Evolutionary conservation across 2,888 invertebrate species (phyloP), one percentile per base, ranked within the genome.

Genomic region (Platypus cylindrus): DNA sequence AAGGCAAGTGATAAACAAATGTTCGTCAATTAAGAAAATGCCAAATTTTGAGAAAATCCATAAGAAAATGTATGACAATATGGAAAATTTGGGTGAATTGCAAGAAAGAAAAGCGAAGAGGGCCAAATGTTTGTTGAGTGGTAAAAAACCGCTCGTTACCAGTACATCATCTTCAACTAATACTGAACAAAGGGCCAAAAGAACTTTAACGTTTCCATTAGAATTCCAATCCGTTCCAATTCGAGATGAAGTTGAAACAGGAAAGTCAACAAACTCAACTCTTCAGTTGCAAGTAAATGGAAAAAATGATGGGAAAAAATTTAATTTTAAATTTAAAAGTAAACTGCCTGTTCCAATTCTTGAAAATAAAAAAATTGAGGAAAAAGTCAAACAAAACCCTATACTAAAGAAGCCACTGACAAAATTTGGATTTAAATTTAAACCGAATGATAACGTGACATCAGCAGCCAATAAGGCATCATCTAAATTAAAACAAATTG

Each of bases 21-120:
- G 11, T 9, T 13, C 7, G 7, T 12, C 3, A 28, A 9, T 17
- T n/a, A n/a, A n/a, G n/a, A 74, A 71, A 59, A 56, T 77, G 52
- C 81, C 81, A 0, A 74, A 81, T 60, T 81, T 81, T 54, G 67
- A 73, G 1, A 68, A 71, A 3, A 66, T 81, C 32, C 81, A 81
- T 51, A 66, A 74, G 53, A 70, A 66, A 48, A 66, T 69, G 33
- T 78, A 75, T 49, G 66, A 66, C 17, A 69, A 69, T 59, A 75
- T 80, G 74, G 78, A 80, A 60, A 76, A 75, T 9, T 53, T 81
- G 11, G 58, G 66, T 25, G 75, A 80, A 49, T 69, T 74, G 50
- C 65, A 72, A 52, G 52, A 58, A 50, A 45, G 70, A 37, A 63
- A 58, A 49, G 65, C 64, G 11, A 50, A 53, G 45, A 53, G 71